Conservation (phyloP, 2,888 invertebrate species). For the Byasa hedistus region DNA sequence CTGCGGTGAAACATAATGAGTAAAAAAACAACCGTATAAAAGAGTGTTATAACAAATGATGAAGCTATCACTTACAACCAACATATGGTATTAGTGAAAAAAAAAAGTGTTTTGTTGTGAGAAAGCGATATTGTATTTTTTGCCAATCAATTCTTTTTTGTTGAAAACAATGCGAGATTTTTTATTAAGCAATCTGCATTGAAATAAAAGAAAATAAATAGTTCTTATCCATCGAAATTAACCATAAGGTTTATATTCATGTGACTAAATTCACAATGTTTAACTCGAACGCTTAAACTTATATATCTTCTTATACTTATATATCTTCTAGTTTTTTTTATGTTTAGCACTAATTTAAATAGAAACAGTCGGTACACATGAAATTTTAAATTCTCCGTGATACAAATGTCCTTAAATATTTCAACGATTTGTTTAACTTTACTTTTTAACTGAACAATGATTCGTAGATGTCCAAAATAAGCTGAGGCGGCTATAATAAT, state of each 20-base stretch:
- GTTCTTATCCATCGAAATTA: neutral
- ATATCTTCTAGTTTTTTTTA: no score
- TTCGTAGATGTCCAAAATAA: constrained; percentile 22
- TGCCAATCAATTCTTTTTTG: constrained; percentile 29
- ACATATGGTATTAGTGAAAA: constrained; percentile 53
- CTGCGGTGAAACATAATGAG: constrained; percentile 75
- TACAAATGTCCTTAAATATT: no score
- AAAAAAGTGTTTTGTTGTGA: constrained; percentile 35
- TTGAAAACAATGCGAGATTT: neutral
- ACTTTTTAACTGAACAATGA: constrained; percentile 12
- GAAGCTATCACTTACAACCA: constrained; percentile 69
- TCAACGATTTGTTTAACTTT: no score
- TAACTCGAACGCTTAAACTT: no score
- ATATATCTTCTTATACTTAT: no score
- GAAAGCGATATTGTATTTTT: constrained; percentile 32
- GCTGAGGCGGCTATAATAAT: constrained; percentile 46
- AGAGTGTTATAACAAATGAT: constrained; percentile 66
- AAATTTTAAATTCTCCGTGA: no score
- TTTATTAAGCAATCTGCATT: neutral
- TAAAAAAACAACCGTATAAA: constrained; percentile 55
- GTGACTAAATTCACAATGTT: no score
- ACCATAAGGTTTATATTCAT: no score
- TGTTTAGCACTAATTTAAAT: no score
- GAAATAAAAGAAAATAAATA: neutral
- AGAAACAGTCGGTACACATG: no score